These are phyloP conservation scores for Erannis defoliaria DNA, from an alignment of 2,888 invertebrate genomes.

Conservation along the genomic window DNA sequence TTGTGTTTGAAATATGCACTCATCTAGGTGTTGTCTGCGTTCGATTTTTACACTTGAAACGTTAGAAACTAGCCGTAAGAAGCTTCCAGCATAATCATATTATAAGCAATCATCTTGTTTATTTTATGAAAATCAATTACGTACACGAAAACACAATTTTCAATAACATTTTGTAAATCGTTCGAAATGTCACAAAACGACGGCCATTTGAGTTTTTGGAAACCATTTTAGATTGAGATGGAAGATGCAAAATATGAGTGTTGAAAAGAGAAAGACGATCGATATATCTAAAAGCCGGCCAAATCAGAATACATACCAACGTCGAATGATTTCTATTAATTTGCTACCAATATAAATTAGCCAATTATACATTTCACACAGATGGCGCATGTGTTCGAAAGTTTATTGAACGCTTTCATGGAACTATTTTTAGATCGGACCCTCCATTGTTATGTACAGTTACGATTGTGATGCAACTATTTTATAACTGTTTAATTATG, in stretches of 20 bases:
- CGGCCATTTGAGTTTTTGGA: constrained; percentile 74
- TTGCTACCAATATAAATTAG: constrained; percentile 38
- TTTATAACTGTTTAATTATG: no score
- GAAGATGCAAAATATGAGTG: constrained; percentile 28
- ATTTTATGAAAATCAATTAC: constrained; percentile 64
- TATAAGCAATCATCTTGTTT: constrained; percentile 58
- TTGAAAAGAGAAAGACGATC: constrained; percentile 54
- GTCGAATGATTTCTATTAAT: constrained; percentile 32
- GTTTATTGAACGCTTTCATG: constrained; percentile 79
- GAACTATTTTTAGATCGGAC: constrained; percentile 70
- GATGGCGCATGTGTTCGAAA: constrained; percentile 79
- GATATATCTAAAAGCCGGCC: constrained; percentile 51
- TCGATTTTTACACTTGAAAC: constrained; percentile 36
- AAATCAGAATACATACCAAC: constrained; percentile 50
- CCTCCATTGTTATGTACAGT: not conserved
- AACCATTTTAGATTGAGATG: constrained; percentile 60
- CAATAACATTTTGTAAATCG: constrained; percentile 59
- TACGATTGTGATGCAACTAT: not conserved
- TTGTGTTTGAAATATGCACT: constrained; percentile 40
- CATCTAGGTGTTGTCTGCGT: constrained; percentile 45
- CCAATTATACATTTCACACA: constrained; percentile 52
- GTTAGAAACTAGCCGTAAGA: constrained; percentile 43
- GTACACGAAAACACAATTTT: constrained; percentile 57
- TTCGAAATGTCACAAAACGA: constrained; percentile 73
- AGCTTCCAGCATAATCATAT: constrained; percentile 1